Percentiles rank a stretch among this genome's conserved stretches.
phyloP scores from a whole-genome alignment of 2,113 vertebrate genomes.

The Colinus virginianus region DNA sequence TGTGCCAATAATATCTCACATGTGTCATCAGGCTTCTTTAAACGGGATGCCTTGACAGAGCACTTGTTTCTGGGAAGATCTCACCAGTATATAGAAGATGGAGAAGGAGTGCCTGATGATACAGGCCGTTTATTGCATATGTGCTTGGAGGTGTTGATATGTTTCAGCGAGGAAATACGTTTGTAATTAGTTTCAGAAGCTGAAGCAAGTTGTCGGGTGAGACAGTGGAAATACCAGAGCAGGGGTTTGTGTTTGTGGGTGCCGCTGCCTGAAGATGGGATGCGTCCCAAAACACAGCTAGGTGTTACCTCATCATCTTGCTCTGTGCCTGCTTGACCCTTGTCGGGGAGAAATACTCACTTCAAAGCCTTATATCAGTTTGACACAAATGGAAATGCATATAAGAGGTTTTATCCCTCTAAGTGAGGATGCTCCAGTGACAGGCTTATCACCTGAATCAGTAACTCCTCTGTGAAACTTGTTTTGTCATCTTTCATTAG shows the following conservation, averaged over 20 bases:
- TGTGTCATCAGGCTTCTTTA: conserved; percentile 12
- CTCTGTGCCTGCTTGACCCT: background rate
- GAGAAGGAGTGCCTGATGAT: background rate
- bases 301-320: background rate
- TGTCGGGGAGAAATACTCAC: background rate
- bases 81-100: background rate
- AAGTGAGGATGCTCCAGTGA: background rate
- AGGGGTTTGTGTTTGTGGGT: background rate
- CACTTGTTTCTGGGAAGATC: conserved; percentile 29
- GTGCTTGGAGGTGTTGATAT: background rate
- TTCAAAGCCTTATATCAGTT: background rate
- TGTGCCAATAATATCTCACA: conserved; percentile 30
- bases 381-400: background rate
- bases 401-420: background rate
- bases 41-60: conserved; percentile 22
- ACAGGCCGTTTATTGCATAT: background rate
- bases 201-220: background rate
- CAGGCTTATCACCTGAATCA: background rate
- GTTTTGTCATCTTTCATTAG: background rate
- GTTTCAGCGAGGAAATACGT: background rate
- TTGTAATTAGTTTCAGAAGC: background rate
- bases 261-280: rapidly evolving
- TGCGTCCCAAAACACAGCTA: background rate
- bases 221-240: background rate
- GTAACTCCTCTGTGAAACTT: background rate